A percentile compares a stretch with the other conserved stretches of the same genome.
Evolutionary conservation across 2,888 invertebrate genomes (phyloP).

Genomic region (Dorcus hopei): DNA sequence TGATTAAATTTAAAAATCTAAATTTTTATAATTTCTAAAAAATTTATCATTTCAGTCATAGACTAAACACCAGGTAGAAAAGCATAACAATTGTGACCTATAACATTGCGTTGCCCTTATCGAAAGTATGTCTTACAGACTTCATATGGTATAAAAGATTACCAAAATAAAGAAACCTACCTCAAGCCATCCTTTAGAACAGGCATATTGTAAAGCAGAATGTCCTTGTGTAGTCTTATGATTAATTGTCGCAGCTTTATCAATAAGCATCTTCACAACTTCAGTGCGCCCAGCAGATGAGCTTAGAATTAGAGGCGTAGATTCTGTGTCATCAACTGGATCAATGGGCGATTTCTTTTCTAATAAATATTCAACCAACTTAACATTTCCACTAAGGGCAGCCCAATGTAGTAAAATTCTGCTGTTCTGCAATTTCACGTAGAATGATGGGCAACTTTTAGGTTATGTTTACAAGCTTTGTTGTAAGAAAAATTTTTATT

Average conservation of each 20-base stretch:
- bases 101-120: no score
- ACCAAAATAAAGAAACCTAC: conserved; percentile 44
- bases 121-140: no score
- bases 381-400: conserved; percentile 71
- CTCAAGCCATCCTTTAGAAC: conserved; percentile 76
- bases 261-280: conserved; percentile 64
- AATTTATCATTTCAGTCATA: no score
- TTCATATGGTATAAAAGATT: no score
- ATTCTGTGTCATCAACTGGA: conserved; percentile 69
- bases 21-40: no score
- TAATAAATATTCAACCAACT: conserved; percentile 67
- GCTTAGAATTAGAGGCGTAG: conserved; percentile 77
- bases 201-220: conserved; percentile 79
- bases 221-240: conserved; percentile 71
- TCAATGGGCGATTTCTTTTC: conserved; percentile 66
- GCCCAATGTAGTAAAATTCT: conserved; percentile 79
- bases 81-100: no score
- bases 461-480: conserved; percentile 2
- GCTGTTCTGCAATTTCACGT: conserved; percentile 57
- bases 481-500: conserved; percentile 3
- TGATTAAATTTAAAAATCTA: not conserved
- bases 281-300: conserved; percentile 72
- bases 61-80: no score
- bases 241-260: conserved; percentile 70
- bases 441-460: conserved; percentile 8